Evolutionary conservation across 2,797 vertebrate genomes (phyloP).

Genomic region (Rhinoraja longicauda): DNA sequence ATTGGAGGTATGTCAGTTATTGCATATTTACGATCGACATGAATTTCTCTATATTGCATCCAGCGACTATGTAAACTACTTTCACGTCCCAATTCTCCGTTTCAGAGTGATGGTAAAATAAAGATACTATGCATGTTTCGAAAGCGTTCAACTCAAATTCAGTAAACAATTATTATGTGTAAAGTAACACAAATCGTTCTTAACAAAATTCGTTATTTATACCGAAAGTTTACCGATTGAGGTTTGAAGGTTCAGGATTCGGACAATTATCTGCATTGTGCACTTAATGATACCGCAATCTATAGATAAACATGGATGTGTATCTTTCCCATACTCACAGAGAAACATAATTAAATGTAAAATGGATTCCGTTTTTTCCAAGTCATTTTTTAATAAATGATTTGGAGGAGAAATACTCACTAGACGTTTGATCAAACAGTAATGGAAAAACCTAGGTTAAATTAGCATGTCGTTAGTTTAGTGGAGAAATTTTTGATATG

Average conservation of each 20-base stretch:
- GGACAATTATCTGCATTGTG: background rate
- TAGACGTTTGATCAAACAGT: background rate
- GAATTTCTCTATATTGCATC: background rate
- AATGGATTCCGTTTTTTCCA: background rate
- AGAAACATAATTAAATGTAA: background rate
- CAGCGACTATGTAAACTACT: background rate
- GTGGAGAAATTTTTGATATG: background rate
- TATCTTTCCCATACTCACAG: background rate
- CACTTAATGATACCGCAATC: background rate
- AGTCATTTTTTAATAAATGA: background rate
- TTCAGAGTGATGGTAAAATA: background rate
- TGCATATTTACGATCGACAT: background rate
- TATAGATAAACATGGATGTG: background rate
- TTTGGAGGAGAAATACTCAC: background rate
- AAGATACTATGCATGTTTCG: background rate
- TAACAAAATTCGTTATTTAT: background rate
- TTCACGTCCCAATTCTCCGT: background rate
- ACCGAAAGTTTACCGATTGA: background rate
- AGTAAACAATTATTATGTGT: background rate
- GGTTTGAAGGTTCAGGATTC: background rate
- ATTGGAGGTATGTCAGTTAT: background rate
- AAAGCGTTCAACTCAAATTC: background rate
- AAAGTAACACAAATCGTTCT: background rate
- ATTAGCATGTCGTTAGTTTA: background rate
- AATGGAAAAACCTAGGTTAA: background rate